A percentile compares a stretch with the other conserved stretches of the same genome.
These are phyloP conservation scores for Sarcoramphus papa DNA, from an alignment of 2,797 vertebrate genomes.

Conservation along the genomic window DNA sequence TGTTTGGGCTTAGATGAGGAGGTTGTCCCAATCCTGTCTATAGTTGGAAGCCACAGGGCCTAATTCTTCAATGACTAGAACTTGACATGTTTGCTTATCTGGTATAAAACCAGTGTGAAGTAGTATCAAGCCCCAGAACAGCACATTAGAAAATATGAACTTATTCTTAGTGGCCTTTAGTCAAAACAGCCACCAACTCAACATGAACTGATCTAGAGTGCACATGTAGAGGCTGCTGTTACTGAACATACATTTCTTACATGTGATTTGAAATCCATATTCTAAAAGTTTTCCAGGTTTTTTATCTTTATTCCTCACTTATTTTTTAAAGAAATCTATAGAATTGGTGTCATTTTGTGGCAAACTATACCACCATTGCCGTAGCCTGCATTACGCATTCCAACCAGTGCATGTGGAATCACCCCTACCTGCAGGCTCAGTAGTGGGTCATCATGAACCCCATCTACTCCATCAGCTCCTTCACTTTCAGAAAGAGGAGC, in stretches of 20 bases:
- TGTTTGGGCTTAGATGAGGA: background rate
- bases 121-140: background rate
- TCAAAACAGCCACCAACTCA: background rate
- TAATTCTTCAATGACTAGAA: background rate
- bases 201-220: fast-evolving
- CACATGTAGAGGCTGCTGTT: background rate
- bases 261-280: background rate
- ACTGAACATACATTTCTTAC: background rate
- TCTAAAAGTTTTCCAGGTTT: background rate
- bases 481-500: background rate
- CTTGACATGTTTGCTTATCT: background rate
- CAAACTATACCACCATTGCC: background rate
- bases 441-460: background rate
- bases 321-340: background rate
- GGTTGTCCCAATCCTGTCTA: background rate
- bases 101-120: background rate
- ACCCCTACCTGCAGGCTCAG: background rate
- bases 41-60: background rate
- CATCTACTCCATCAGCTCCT: background rate
- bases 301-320: background rate
- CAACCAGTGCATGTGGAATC: fast-evolving
- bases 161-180: background rate
- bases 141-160: background rate
- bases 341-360: background rate
- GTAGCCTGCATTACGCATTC: fast-evolving